Percentiles rank a stretch among this genome's conserved stretches.
Conservation (phyloP, 2,113 vertebrate genomes). For the Donacobius atricapilla region DNA sequence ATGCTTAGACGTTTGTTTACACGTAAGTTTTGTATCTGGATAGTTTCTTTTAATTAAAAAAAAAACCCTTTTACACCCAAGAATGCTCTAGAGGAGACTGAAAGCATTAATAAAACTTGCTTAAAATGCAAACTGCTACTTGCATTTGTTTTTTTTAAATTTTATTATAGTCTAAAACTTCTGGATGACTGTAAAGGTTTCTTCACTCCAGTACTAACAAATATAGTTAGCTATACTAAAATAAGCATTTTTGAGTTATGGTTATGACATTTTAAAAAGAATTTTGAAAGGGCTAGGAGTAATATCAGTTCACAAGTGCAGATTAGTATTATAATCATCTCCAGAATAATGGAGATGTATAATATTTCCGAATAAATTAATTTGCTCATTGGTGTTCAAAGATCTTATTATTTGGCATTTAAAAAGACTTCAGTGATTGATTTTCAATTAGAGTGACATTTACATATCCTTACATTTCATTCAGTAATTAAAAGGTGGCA, state of each 20-base stretch:
- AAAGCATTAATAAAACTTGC: not conserved
- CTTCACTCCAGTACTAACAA: not conserved
- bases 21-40: not conserved
- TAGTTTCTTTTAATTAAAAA: not conserved
- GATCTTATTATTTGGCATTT: constrained; percentile 5
- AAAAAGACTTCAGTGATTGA: not conserved
- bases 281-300: not conserved
- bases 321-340: not conserved
- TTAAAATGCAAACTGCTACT: not conserved
- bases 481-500: not conserved
- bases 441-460: constrained; percentile 26
- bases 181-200: not conserved
- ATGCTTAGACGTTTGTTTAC: not conserved
- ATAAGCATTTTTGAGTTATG: not conserved
- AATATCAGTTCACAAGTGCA: not conserved
- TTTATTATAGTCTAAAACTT: not conserved
- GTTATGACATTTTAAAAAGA: not conserved
- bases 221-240: not conserved
- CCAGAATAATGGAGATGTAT: not conserved
- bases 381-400: not conserved
- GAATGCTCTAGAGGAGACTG: not conserved
- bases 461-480: not conserved
- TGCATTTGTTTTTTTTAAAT: not conserved
- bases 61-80: not conserved
- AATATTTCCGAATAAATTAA: not conserved